These are phyloP conservation scores for Lacanobia oleracea DNA, from an alignment of 2,888 invertebrate species.

Conservation along the genomic window DNA sequence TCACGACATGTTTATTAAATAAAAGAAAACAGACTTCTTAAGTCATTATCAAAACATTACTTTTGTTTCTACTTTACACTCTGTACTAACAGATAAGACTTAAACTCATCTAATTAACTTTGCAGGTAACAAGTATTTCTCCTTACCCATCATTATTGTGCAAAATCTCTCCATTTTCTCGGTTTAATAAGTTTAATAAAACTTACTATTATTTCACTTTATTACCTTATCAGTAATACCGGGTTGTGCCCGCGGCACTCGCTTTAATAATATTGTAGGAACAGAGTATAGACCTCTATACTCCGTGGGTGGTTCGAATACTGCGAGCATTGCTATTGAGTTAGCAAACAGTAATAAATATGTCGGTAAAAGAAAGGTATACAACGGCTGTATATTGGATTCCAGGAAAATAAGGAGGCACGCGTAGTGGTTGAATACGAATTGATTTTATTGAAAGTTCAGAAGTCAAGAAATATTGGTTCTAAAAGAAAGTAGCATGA, in stretches of 20 bases:
- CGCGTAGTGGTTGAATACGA: conserved; percentile 16
- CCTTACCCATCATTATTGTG: not conserved
- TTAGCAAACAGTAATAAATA: conserved; percentile 53
- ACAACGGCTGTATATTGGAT: conserved; percentile 25
- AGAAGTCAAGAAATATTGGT: conserved; percentile 1
- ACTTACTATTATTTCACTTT: conserved; percentile 21
- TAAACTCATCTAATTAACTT: not conserved
- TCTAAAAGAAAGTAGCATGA: not conserved
- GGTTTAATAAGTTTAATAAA: conserved; percentile 18
- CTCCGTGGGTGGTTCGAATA: conserved; percentile 49
- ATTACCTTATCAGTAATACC: conserved; percentile 29
- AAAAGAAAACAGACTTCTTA: not conserved
- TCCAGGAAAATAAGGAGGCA: conserved; percentile 13
- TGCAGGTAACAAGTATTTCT: not conserved
- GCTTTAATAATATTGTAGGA: conserved; percentile 35
- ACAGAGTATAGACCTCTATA: conserved; percentile 35
- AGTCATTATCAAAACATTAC: not conserved
- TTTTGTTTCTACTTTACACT: not conserved
- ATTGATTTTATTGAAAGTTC: not conserved
- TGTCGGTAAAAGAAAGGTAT: conserved; percentile 40
- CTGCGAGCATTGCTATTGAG: conserved; percentile 26
- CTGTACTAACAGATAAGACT: not conserved
- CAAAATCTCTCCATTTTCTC: not conserved
- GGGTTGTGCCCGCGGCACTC: conserved; percentile 23
- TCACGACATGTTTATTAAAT: not conserved